Evolutionary conservation across 2,797 vertebrate species (phyloP).

Genomic region (Garrulus glandarius): DNA sequence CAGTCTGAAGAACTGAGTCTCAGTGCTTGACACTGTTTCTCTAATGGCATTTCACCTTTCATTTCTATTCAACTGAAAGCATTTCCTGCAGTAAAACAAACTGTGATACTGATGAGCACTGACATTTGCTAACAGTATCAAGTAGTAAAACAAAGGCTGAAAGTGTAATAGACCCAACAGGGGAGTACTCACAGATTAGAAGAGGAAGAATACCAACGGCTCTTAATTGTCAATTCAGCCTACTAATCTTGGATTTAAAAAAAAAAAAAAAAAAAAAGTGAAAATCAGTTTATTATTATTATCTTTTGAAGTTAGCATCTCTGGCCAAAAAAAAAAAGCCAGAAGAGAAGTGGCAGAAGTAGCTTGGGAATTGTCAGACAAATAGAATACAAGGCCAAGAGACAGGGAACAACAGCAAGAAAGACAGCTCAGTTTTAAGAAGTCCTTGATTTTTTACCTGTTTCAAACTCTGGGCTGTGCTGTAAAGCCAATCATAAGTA

Average conservation of each 20-base stretch:
- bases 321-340: background rate
- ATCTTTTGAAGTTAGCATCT: background rate
- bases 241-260: background rate
- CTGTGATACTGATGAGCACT: background rate
- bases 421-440: background rate
- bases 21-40: background rate
- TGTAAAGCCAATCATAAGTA: background rate
- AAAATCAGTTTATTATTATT: background rate
- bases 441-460: background rate
- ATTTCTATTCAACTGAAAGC: background rate
- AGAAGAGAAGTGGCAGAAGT: background rate
- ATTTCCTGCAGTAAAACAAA: constrained; percentile 7
- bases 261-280: background rate
- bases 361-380: background rate
- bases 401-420: background rate
- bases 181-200: background rate
- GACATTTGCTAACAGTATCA: constrained; percentile 45
- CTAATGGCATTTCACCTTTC: background rate
- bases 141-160: constrained; percentile 22
- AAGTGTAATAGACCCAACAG: background rate
- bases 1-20: background rate
- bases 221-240: background rate
- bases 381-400: background rate
- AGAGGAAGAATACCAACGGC: background rate
- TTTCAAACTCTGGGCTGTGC: background rate